Base-by-base conservation (phyloP, 2,888 invertebrate genomes). In the Euzetes globulus region DNA sequence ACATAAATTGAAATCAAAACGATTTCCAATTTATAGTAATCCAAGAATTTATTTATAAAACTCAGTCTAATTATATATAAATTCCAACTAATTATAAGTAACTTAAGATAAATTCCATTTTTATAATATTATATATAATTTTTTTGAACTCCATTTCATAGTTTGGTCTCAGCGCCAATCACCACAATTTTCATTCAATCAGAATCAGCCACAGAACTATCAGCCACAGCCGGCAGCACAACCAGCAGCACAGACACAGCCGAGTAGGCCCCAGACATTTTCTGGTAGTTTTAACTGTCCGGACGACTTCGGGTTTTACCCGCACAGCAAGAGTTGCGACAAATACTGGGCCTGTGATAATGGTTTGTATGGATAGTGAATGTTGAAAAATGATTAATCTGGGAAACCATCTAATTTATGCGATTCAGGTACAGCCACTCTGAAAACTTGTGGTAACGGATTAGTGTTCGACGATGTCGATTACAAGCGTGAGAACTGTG, bases 341-440 rank as follows among this genome's bases (percentile, higher is more conserved):
- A 94, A 94, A 84, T 94, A 94, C 85, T 94, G 92, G 91, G 92
- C 94, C 84, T 94, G 94, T 82, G 93, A 94, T 84, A 92, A 92
- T 81, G 91, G 91, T 79, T 22, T 50, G 71, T 41, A 41, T 72
- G 1, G 11, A 13, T 60, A 60, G 15, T 7, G 5, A 33, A 33
- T 33, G 7, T 7, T 33, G 5, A 6, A 33, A 7, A 6, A 33
- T n/a, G n/a, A n/a, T n/a, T 7, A 33, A 4, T 33, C 33, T 33
- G 33, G 33, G 4, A 33, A 4, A 33, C 5, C 7, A 33, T 6
- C 33, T 33, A 4, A 33, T 33, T n/a, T 3, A 25, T 3, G 17
- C 9, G 1, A 25, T n/a, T 47, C 22, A 74, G 74, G 74, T 33
- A 89, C 84, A 13, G 89, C 93, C 75, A 93, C 93, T 81, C 85